Base-by-base conservation (phyloP, 2,888 invertebrate genomes). In the Papilio gigon region DNA sequence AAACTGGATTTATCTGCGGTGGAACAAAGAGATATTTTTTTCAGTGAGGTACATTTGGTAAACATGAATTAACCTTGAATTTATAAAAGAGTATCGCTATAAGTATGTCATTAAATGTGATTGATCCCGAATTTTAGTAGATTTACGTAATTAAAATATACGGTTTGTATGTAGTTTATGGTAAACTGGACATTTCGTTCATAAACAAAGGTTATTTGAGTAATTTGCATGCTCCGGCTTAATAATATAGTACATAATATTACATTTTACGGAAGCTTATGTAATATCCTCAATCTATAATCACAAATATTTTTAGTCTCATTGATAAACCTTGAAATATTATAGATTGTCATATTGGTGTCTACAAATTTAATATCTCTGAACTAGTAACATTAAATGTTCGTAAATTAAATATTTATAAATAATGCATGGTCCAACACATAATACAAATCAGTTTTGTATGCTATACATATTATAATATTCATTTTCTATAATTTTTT, bases 21-120 rank as follows among this genome's bases (percentile, higher is more conserved):
- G 77, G 95, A 95, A 88, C 92, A 92, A 85, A 92, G 92, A 82
- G 94, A 95, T 89, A 85, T 84, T 78, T 95, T 95, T 91, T 95
- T 95, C 89, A 92, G 92, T 81, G 93, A 94, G 93, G 95, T 95
- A 93, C 79, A 73, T 70, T 88, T 85, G 80, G 84, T 89, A 88
- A 87, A 88, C 86, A 87, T 85, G 80, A 86, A 80, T 84, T 85
- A 89, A 88, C 89, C 89, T 91, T 92, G 90, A 89, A 73, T 73
- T 71, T 68, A 65, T 68, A 72, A 61, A 73, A 42, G 30, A 50
- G 27, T 61, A 67, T 50, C 33, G 60, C n/a, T 68, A 67, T 69
- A 65, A 71, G 53, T 71, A 47, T 59, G 25, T 22, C 59, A 59
- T 64, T 42, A 53, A 65, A 70, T 60, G n/a, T 44, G 40, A 47